These are phyloP conservation scores for Homarus gammarus DNA, from an alignment of 2,888 invertebrate genomes.

Conservation along the genomic window DNA sequence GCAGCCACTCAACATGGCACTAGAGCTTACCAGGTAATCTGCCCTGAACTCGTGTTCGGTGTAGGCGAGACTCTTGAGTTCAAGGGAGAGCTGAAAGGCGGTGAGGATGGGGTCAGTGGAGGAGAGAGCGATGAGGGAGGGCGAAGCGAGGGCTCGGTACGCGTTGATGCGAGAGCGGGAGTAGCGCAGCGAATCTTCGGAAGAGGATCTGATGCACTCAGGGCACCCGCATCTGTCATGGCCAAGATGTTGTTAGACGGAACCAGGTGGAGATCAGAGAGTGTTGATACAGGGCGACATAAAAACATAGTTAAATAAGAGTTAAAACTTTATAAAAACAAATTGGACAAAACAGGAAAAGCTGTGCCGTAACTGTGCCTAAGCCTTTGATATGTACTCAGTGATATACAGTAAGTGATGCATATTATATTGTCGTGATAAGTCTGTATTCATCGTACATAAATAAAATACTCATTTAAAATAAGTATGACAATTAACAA, in stretches of 20 bases:
- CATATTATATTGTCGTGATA: too few relatives aligned
- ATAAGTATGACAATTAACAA: too few relatives aligned
- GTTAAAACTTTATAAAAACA: not conserved
- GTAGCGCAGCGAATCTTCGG: slow-evolving; percentile 85
- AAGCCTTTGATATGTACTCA: too few relatives aligned
- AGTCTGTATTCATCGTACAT: too few relatives aligned
- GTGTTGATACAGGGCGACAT: not conserved
- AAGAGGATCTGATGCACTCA: slow-evolving; percentile 88
- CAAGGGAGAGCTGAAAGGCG: slow-evolving; percentile 91
- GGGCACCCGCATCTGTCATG: slow-evolving; percentile 89
- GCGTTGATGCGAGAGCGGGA: slow-evolving; percentile 94
- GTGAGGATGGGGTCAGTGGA: slow-evolving; percentile 95
- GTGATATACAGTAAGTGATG: too few relatives aligned
- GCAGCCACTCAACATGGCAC: too few relatives aligned
- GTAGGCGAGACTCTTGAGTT: slow-evolving; percentile 80
- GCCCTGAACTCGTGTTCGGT: slow-evolving; percentile 82
- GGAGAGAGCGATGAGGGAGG: slow-evolving; percentile 94
- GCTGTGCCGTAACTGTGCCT: too few relatives aligned
- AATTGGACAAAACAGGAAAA: not conserved
- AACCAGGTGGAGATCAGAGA: not conserved
- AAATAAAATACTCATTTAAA: too few relatives aligned
- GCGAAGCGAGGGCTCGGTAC: slow-evolving; percentile 94
- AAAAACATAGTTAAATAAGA: too few relatives aligned
- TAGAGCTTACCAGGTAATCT: slow-evolving; percentile 80
- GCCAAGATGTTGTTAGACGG: not conserved